Base-by-base conservation (phyloP, 2,888 invertebrate genomes). In the Synanthedon vespiformis region DNA sequence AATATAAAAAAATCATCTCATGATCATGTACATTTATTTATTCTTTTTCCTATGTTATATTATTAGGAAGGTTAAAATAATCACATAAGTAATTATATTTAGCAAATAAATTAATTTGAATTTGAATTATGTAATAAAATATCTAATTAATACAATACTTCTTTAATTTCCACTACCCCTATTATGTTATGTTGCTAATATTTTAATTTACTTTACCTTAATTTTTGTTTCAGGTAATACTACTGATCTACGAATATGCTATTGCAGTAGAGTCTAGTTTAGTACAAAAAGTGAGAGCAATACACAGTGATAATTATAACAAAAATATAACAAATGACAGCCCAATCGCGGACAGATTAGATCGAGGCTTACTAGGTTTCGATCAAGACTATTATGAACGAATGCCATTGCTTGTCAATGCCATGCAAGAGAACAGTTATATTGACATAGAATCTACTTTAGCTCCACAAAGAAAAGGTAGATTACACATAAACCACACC, bases 191-290 rank as follows among this genome's bases (percentile, higher is more conserved):
- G 34, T 34, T 34, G 34, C 10, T 34, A 34, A 34, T 34, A 34
- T 34, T 34, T 34, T 34, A 34, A 34, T 10, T 34, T 10, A 34
- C 10, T 10, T 44, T 6, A 44, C 13, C 55, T 52, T 57, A 51
- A 53, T 53, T 52, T n/a, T 65, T 65, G 62, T 84, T 86, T 53
- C 84, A 87, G 86, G 77, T 81, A 74, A 81, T 86, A 78, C 76
- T 87, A 75, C 81, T 87, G 60, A 84, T 86, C 77, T 87, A 83
- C 73, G 87, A 87, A 69, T 83, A 86, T 65, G 71, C 77, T 65
- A 81, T 86, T 74, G 81, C 80, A 63, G 82, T 84, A 79, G 85
- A 84, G 78, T 77, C 79, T 63, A 79, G 65, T 61, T 62, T 71
- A 78, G 77, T 82, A 82, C 82, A 82, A 80, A 81, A 61, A 53